phyloP scores from a whole-genome alignment of 2,888 invertebrate species.

The Trypoxylon attenuatum region DNA sequence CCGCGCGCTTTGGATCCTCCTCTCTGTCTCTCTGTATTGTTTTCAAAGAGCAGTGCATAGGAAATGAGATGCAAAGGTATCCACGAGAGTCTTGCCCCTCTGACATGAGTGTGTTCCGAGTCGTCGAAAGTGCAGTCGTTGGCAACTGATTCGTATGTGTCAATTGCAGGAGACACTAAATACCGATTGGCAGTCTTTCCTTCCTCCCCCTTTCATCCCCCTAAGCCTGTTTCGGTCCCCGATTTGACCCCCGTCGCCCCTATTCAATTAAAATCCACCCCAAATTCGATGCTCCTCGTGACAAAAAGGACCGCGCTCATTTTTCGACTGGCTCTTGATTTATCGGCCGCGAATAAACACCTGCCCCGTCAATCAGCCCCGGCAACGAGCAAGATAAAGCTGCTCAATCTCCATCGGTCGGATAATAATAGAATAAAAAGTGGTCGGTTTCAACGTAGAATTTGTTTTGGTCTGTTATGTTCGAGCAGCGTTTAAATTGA shows the following conservation, averaged over 20 bases:
- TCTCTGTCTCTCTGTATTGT: no score
- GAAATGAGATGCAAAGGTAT: no score
- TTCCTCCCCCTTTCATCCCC: slow-evolving; percentile 56
- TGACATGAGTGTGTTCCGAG: no score
- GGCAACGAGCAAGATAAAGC: slow-evolving; percentile 25
- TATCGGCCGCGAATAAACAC: slow-evolving; percentile 37
- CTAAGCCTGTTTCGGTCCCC: slow-evolving; percentile 43
- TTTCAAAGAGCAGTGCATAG: no score
- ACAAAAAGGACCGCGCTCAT: slow-evolving; percentile 55
- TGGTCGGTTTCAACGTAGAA: no score
- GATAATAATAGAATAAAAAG: no score
- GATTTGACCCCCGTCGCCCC: slow-evolving; percentile 56
- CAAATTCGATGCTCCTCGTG: slow-evolving; percentile 57
- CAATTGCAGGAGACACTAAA: slow-evolving; percentile 72
- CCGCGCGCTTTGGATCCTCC: background rate
- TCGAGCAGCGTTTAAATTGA: no score
- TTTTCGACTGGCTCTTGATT: slow-evolving; percentile 40
- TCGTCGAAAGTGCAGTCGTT: no score
- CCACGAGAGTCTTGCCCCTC: no score
- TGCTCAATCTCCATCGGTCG: background rate
- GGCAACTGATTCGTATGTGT: slow-evolving; percentile 58
- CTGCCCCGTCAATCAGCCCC: slow-evolving; percentile 39
- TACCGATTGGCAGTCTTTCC: slow-evolving; percentile 70
- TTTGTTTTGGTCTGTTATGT: no score
- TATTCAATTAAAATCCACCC: slow-evolving; percentile 73